Conservation (phyloP, 2,888 invertebrate genomes). For the Cistogaster globosa region DNA sequence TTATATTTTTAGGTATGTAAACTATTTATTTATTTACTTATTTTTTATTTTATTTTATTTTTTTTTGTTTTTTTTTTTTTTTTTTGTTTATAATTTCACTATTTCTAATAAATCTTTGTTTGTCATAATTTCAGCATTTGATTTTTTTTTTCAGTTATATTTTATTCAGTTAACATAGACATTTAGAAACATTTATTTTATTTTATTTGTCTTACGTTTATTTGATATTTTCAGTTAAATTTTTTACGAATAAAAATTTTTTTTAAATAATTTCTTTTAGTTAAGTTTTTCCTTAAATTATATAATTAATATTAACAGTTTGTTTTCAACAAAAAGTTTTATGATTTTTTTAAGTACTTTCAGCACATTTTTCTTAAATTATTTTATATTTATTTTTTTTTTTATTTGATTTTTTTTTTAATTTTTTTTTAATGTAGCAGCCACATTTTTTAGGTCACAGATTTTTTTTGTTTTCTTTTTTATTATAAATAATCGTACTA, state of each 20-base stretch:
- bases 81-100: too few relatives aligned
- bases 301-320: not conserved
- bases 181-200: constrained; percentile 69
- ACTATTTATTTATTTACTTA: not conserved
- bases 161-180: constrained; percentile 69
- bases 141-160: constrained; percentile 16
- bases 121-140: constrained; percentile 57
- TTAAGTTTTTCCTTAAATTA: not conserved
- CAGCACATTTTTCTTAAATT: constrained; percentile 34
- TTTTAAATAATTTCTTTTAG: not conserved
- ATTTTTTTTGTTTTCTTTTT: constrained; percentile 14
- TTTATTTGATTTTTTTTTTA: too few relatives aligned
- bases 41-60: constrained; percentile 1
- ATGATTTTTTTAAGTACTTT: constrained; percentile 23
- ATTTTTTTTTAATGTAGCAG: constrained; percentile 27
- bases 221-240: constrained; percentile 40
- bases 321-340: not conserved
- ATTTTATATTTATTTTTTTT: not conserved
- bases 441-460: constrained; percentile 42
- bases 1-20: not conserved
- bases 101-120: too few relatives aligned
- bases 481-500: constrained; percentile 6
- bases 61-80: too few relatives aligned
- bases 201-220: constrained; percentile 46
- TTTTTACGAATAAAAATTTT: not conserved